Evolutionary conservation across 37 sponge, comb jelly and placozoan species (phyloP).

Genomic region (Cliona cf. orientalis): DNA sequence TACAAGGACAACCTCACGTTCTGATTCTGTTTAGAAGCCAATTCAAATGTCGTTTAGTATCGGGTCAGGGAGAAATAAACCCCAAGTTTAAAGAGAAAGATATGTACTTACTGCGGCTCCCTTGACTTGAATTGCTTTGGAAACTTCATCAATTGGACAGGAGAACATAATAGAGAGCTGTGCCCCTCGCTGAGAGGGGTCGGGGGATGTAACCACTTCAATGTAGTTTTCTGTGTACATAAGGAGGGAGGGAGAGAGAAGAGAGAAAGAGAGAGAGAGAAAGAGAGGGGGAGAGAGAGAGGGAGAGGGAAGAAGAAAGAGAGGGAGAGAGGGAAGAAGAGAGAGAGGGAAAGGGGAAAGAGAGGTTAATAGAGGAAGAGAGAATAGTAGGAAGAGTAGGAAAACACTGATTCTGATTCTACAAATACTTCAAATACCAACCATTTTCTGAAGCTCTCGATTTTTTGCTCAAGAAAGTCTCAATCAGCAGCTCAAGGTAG

Average conservation of each 20-base stretch:
- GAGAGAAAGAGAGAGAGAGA: neutral
- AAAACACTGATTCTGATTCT: too few relatives aligned
- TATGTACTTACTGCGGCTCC: slow-evolving; percentile 84
- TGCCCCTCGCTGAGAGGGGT: slow-evolving; percentile 74
- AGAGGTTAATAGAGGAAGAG: neutral
- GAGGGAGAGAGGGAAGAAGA: neutral
- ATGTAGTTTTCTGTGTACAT: slow-evolving; percentile 10
- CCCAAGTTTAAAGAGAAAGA: too few relatives aligned
- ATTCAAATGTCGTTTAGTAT: too few relatives aligned
- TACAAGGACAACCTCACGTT: too few relatives aligned
- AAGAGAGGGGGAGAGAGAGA: neutral
- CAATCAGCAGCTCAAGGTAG: slow-evolving; percentile 89
- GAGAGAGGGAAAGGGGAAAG: neutral
- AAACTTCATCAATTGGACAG: slow-evolving; percentile 40
- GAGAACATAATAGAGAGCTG: slow-evolving; percentile 86
- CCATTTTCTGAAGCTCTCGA: too few relatives aligned
- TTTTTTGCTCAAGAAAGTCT: too few relatives aligned
- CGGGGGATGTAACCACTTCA: slow-evolving; percentile 79
- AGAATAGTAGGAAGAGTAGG: too few relatives aligned
- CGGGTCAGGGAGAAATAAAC: too few relatives aligned
- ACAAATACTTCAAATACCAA: too few relatives aligned
- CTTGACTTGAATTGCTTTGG: slow-evolving; percentile 7
- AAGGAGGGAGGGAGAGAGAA: neutral
- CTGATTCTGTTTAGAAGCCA: too few relatives aligned
- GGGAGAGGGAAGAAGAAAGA: neutral